These are phyloP conservation scores for Tetraodon nigroviridis DNA, from an alignment of 2,113 vertebrate species.

Conservation along the genomic window DNA sequence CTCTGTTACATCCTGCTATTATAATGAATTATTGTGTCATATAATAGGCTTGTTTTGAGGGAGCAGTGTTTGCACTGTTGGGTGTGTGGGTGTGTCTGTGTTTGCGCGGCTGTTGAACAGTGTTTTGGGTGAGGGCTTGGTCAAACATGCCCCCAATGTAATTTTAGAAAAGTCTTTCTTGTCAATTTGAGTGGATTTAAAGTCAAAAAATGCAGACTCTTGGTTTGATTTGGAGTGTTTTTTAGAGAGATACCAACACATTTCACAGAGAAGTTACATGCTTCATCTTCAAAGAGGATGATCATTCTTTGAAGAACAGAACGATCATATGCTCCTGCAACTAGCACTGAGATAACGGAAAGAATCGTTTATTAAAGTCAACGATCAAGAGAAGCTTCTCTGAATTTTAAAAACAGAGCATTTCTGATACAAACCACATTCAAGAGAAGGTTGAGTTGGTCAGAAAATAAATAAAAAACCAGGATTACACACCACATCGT, in stretches of 20 bases:
- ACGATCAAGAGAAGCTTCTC: not conserved
- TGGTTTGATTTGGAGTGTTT: not conserved
- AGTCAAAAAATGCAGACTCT: not conserved
- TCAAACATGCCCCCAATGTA: conserved; percentile 4
- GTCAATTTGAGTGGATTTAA: not conserved
- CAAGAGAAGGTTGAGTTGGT: conserved; percentile 2
- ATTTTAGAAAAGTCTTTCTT: conserved; percentile 2
- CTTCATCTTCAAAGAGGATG: no score
- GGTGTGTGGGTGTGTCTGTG: conserved; percentile 24
- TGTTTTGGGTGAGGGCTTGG: conserved; percentile 1
- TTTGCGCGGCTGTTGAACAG: not conserved
- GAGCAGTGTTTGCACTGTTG: conserved; percentile 32
- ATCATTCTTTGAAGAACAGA: no score
- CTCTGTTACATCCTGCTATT: conserved; percentile 2
- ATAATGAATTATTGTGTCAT: not conserved
- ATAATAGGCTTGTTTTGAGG: conserved; percentile 24
- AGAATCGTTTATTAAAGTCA: no score
- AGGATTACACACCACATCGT: no score
- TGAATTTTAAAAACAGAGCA: conserved; percentile 2
- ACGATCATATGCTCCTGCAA: no score
- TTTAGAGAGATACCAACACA: no score
- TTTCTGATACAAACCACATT: conserved; percentile 1
- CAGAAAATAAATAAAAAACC: no score
- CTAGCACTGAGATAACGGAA: no score
- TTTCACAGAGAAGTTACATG: no score